A percentile compares a stretch with the other conserved stretches of the same genome.
Conservation (phyloP, 1,140 invertebrate genomes). For the Hycleus phaleratus region DNA sequence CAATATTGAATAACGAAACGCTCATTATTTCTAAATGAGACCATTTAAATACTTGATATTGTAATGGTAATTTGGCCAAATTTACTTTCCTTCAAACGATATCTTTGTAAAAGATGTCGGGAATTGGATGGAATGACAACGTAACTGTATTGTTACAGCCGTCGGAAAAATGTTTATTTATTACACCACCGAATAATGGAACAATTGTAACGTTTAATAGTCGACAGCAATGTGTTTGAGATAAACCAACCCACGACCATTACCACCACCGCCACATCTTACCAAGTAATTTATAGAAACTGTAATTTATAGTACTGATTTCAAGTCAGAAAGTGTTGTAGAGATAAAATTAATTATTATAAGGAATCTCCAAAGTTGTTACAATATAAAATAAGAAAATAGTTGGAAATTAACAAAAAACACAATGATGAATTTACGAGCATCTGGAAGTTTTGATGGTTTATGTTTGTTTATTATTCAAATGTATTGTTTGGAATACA, state of each 20-base stretch:
- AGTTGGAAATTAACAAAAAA: neutral
- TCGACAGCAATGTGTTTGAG: constrained; percentile 16
- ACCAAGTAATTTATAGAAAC: constrained; percentile 21
- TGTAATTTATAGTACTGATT: constrained; percentile 20
- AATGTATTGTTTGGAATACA: neutral
- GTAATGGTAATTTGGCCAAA: too few species aligned
- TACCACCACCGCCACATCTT: constrained; percentile 5
- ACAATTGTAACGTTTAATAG: constrained; percentile 23
- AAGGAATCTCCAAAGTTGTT: constrained; percentile 10
- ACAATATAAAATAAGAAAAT: neutral
- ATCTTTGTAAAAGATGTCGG: neutral
- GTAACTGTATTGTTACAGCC: neutral
- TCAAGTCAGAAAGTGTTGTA: constrained; percentile 16
- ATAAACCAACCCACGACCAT: constrained; percentile 1
- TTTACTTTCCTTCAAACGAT: neutral
- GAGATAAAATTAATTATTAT: constrained; percentile 23
- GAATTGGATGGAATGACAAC: neutral
- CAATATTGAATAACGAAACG: too few species aligned
- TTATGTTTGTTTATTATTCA: too few species aligned
- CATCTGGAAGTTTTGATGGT: too few species aligned
- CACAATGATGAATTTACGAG: neutral
- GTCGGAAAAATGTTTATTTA: constrained; percentile 21
- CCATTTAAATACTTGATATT: too few species aligned
- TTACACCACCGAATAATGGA: constrained; percentile 17
- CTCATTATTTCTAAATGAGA: too few species aligned